Evolutionary conservation across 2,888 invertebrate genomes (phyloP).

Genomic region (Melanotus villosus): DNA sequence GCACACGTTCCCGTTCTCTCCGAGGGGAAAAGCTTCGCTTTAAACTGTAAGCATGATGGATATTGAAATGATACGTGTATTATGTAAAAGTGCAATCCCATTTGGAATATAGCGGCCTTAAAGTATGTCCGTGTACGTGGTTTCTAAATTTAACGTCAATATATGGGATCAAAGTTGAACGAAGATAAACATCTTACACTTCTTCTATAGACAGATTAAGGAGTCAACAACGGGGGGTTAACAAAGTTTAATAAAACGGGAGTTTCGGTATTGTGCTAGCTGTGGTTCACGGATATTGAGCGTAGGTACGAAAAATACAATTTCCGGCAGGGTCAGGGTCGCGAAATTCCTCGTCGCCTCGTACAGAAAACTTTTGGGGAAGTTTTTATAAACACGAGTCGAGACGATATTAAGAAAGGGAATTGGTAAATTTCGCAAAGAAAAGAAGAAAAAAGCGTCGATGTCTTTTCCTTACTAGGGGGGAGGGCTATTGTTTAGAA

Average conservation of each 20-base stretch:
- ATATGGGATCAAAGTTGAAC: not conserved
- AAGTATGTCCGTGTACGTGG: not conserved
- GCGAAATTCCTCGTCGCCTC: not conserved
- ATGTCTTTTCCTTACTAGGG: slow-evolving; percentile 1
- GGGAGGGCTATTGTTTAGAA: slow-evolving; percentile 14
- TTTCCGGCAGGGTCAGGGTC: slow-evolving; percentile 14
- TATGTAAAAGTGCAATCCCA: slow-evolving; percentile 13
- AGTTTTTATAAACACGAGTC: slow-evolving; percentile 14
- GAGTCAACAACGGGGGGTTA: not conserved
- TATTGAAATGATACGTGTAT: slow-evolving; percentile 49
- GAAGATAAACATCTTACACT: slow-evolving; percentile 4
- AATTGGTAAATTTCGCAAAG: slow-evolving; percentile 11
- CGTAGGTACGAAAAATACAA: slow-evolving; percentile 15
- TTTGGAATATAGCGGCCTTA: slow-evolving; percentile 3
- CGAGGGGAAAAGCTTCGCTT: slow-evolving; percentile 37
- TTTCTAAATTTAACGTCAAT: not conserved
- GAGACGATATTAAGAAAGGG: slow-evolving; percentile 13
- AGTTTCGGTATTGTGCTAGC: too few relatives aligned
- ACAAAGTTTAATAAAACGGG: slow-evolving; percentile 10
- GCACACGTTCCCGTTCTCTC: slow-evolving; percentile 40
- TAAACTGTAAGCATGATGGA: slow-evolving; percentile 44
- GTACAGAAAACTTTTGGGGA: not conserved
- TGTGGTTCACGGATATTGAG: slow-evolving; percentile 11
- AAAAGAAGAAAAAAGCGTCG: slow-evolving; percentile 9
- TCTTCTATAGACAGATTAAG: not conserved